phyloP scores from a whole-genome alignment of 2,113 vertebrate genomes.

The Lycocorax pyrrhopterus region DNA sequence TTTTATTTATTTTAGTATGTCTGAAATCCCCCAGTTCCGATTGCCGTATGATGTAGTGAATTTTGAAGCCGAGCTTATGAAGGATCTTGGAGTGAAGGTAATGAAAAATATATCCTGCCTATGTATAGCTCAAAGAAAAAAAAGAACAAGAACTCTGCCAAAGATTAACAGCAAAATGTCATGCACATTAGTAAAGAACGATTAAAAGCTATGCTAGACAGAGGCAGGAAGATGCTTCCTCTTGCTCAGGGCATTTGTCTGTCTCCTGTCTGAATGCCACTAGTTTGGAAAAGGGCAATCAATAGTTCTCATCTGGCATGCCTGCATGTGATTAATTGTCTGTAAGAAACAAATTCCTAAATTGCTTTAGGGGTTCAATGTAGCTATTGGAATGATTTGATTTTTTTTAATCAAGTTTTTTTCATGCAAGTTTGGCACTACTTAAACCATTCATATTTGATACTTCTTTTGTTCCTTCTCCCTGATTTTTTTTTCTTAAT shows the following conservation, averaged over 20 bases:
- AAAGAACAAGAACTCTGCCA: conserved; percentile 60
- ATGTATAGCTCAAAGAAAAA: conserved; percentile 41
- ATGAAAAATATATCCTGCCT: conserved; percentile 65
- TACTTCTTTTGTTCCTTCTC: neutral
- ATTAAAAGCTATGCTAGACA: conserved; percentile 81
- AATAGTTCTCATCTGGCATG: conserved; percentile 86
- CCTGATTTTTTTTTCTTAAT: neutral
- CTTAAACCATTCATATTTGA: conserved; percentile 37
- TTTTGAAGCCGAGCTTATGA: conserved; percentile 89
- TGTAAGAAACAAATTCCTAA: conserved; percentile 79
- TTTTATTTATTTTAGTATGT: conserved; percentile 66
- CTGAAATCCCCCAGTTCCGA: conserved; percentile 91
- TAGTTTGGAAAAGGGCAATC: conserved; percentile 90
- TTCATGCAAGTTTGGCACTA: conserved; percentile 45
- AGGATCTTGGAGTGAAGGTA: conserved; percentile 91
- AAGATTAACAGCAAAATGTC: conserved; percentile 82
- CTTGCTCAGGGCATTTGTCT: conserved; percentile 82
- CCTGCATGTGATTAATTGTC: conserved; percentile 87
- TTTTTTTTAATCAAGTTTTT: conserved; percentile 65
- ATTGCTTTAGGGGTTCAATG: conserved; percentile 77
- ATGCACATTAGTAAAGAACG: conserved; percentile 83
- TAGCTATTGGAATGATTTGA: conserved; percentile 71
- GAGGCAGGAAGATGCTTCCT: conserved; percentile 73
- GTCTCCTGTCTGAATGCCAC: conserved; percentile 88
- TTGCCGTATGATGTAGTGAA: conserved; percentile 85